phyloP scores from a whole-genome alignment of 2,888 invertebrate genomes.

The Invenusta paracnida region DNA sequence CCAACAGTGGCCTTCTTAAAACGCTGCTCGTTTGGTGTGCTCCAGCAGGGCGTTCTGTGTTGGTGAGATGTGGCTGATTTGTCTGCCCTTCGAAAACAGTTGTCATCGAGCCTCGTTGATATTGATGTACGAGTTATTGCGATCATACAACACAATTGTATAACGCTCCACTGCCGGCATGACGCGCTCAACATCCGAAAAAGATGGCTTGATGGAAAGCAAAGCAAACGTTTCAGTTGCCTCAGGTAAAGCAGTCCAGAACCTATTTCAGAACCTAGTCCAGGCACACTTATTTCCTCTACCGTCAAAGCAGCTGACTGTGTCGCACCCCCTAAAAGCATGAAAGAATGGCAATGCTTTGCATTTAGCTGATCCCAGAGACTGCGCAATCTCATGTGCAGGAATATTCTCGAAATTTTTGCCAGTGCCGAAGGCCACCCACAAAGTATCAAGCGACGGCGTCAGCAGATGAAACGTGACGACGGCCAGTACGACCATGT shows the following conservation, averaged over 20 bases:
- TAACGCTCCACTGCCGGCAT: conserved; percentile 45
- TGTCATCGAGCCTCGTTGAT: conserved; percentile 45
- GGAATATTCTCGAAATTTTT: conserved; percentile 45
- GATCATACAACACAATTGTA: conserved; percentile 47
- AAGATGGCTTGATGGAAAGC: not conserved
- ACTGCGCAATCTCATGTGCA: conserved; percentile 45
- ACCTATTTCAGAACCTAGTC: too few species aligned
- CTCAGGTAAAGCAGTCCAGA: not conserved
- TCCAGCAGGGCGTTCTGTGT: conserved; percentile 46
- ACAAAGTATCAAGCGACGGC: conserved; percentile 37
- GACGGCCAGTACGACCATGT: conserved; percentile 46
- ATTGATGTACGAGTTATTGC: conserved; percentile 30
- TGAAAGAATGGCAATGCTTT: conserved; percentile 20
- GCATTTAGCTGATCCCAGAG: too few species aligned
- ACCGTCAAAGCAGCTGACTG: not conserved
- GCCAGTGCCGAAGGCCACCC: conserved; percentile 46
- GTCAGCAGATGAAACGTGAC: conserved; percentile 18
- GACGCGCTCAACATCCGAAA: not conserved
- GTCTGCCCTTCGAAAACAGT: conserved; percentile 44
- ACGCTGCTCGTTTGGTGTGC: conserved; percentile 46
- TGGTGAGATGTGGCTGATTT: conserved; percentile 45
- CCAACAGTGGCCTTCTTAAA: conserved; percentile 45
- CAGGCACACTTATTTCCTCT: conserved; percentile 39
- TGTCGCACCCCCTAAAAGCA: conserved; percentile 31
- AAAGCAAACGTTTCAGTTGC: not conserved